A percentile compares a stretch with the other conserved stretches of the same genome.
Conservation (phyloP, 2,888 invertebrate species). For the Mythimna vitellina region DNA sequence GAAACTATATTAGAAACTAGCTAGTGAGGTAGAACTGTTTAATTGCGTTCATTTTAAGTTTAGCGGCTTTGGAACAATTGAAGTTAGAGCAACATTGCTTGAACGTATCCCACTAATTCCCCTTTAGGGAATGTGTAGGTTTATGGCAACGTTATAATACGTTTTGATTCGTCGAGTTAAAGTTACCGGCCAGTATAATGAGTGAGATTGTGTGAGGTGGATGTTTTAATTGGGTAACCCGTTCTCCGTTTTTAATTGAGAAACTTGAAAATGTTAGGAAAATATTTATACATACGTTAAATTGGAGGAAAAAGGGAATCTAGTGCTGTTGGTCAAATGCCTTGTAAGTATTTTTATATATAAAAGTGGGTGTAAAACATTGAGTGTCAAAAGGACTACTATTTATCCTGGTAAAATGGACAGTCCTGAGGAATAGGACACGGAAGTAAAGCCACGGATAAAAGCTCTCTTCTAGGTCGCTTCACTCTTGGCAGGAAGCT, state of each 20-base stretch:
- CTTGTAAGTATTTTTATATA: neutral
- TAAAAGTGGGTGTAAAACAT: too few relatives aligned
- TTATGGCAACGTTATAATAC: conserved; percentile 24
- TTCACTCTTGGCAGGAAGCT: too few relatives aligned
- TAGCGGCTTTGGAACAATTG: conserved; percentile 37
- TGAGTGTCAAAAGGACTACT: too few relatives aligned
- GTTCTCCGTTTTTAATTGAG: neutral
- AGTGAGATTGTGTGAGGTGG: conserved; percentile 1
- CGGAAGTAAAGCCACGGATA: too few relatives aligned
- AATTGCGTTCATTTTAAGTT: conserved; percentile 48
- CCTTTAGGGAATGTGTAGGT: conserved; percentile 22
- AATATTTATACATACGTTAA: neutral
- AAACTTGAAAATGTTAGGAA: neutral
- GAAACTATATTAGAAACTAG: conserved; percentile 42
- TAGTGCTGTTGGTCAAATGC: neutral
- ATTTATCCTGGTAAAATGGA: too few relatives aligned
- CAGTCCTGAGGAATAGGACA: too few relatives aligned
- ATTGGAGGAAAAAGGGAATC: neutral
- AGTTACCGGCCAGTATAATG: conserved; percentile 25
- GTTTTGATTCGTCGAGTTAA: conserved; percentile 13
- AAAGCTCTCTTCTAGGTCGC: too few relatives aligned
- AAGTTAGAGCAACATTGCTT: conserved; percentile 37
- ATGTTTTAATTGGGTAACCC: conserved; percentile 13
- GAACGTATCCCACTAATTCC: conserved; percentile 38
- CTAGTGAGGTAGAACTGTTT: conserved; percentile 34